Conservation (phyloP, 2,797 vertebrate species). For the Psittacula echo region DNA sequence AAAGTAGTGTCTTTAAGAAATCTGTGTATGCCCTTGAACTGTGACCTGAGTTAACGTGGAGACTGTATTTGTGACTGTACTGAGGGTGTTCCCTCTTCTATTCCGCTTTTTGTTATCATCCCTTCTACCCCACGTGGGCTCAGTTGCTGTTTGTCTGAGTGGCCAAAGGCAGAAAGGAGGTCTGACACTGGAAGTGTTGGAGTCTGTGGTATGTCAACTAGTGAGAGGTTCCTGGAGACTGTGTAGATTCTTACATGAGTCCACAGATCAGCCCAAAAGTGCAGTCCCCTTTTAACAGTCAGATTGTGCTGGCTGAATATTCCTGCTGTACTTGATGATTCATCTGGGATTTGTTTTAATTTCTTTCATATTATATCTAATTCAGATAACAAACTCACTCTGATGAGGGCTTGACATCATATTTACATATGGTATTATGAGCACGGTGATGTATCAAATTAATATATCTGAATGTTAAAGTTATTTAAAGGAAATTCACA, state of each 20-base stretch:
- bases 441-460: conserved; percentile 25
- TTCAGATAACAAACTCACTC: not conserved
- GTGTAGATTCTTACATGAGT: not conserved
- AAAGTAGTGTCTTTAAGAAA: not conserved
- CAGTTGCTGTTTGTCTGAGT: not conserved
- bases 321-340: not conserved
- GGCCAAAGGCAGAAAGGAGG: not conserved
- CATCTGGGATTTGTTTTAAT: not conserved
- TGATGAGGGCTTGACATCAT: not conserved
- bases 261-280: not conserved
- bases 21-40: not conserved
- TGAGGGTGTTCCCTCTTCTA: not conserved
- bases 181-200: accelerated
- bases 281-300: not conserved
- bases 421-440: conserved; percentile 9
- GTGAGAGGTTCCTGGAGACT: not conserved
- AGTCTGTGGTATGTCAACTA: not conserved
- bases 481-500: conserved; percentile 27
- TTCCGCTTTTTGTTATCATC: not conserved
- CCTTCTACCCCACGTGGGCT: accelerated
- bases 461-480: conserved; percentile 38
- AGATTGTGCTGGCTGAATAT: not conserved
- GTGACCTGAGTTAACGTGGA: not conserved
- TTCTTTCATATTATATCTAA: not conserved
- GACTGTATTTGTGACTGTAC: not conserved